These are phyloP conservation scores for Uloborus plumipes DNA, from an alignment of 2,888 invertebrate genomes.

Conservation along the genomic window DNA sequence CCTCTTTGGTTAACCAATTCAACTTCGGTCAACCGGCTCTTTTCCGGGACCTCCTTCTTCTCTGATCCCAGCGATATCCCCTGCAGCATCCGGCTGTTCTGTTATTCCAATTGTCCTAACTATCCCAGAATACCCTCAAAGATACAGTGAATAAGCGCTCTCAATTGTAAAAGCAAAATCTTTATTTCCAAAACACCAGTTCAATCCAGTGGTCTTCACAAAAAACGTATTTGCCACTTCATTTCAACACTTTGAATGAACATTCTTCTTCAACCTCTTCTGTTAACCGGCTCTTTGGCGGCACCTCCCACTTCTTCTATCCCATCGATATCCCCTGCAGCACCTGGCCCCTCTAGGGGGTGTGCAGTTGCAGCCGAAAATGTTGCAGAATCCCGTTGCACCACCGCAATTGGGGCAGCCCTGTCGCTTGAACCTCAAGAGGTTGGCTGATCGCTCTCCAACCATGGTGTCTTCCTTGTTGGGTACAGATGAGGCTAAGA, in stretches of 20 bases:
- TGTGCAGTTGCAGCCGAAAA: background rate
- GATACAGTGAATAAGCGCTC: too few species aligned
- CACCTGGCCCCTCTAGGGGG: background rate
- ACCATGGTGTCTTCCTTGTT: too few species aligned
- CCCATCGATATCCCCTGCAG: background rate
- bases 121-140: background rate
- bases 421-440: too few species aligned
- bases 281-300: background rate
- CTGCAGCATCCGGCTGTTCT: background rate
- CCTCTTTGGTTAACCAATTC: too few species aligned
- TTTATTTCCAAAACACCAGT: too few species aligned
- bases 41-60: background rate
- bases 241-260: background rate
- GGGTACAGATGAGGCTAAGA: too few species aligned
- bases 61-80: background rate
- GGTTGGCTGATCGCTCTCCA: too few species aligned
- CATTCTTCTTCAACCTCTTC: too few species aligned
- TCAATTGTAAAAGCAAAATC: too few species aligned
- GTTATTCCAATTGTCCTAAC: background rate
- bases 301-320: background rate
- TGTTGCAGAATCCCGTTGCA: background rate
- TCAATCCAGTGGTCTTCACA: background rate
- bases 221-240: background rate
- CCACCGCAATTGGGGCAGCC: too few species aligned
- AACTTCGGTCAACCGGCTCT: too few species aligned